Conservation (phyloP, 2,113 vertebrate species). For the Eudorcas thomsonii region DNA sequence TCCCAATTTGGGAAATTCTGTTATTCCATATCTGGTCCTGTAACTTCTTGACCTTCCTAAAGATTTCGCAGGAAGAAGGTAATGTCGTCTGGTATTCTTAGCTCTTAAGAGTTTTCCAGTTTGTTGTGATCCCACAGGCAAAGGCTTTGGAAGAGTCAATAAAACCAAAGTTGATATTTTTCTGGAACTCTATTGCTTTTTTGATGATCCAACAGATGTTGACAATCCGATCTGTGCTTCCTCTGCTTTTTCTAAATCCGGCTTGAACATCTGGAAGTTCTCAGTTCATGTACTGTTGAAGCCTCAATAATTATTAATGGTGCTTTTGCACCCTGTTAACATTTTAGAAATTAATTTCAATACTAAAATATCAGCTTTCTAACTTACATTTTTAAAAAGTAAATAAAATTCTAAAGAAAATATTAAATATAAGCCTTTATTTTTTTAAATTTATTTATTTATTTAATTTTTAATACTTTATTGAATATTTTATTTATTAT, state of each 20-base stretch:
- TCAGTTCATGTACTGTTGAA: background rate
- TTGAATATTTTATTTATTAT: no score
- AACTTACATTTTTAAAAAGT: background rate
- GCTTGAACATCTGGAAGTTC: background rate
- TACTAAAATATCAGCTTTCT: background rate
- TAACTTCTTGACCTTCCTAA: background rate
- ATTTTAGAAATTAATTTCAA: background rate
- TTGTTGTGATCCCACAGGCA: background rate
- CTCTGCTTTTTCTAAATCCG: background rate
- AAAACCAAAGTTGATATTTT: background rate
- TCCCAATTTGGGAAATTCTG: background rate
- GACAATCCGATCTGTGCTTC: background rate
- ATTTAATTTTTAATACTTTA: no score
- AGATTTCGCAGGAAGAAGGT: background rate
- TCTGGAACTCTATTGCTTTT: background rate
- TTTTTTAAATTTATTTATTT: no score
- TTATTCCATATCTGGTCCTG: background rate
- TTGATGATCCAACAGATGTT: background rate
- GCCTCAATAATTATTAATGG: background rate
- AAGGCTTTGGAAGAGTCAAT: background rate
- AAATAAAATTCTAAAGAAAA: background rate
- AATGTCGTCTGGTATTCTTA: background rate
- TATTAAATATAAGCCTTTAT: background rate
- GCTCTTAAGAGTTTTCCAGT: background rate
- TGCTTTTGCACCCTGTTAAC: background rate